These are phyloP conservation scores for Sterrhoptilus dennistouni DNA, from an alignment of 2,113 vertebrate species.

Conservation along the genomic window DNA sequence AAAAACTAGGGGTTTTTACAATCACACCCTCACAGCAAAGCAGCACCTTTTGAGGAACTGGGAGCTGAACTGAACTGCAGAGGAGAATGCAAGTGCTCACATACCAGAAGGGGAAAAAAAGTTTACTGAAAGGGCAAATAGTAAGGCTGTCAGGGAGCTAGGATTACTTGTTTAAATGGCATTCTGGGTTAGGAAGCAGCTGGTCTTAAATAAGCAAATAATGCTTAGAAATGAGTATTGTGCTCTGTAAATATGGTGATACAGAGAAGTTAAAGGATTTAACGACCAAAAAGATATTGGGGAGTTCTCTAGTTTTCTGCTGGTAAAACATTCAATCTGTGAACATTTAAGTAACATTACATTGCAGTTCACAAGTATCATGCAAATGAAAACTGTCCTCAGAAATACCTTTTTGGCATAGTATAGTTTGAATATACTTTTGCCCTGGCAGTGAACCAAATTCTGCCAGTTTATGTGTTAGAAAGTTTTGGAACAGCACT, in stretches of 20 bases:
- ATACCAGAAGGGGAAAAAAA: not conserved
- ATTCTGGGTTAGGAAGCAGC: slow-evolving; percentile 20
- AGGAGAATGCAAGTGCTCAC: slow-evolving; percentile 8
- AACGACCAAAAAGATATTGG: not conserved
- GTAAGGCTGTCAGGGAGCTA: slow-evolving; percentile 17
- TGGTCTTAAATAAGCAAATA: slow-evolving; percentile 30
- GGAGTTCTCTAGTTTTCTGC: not conserved
- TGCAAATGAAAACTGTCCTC: not conserved
- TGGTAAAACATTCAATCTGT: not conserved
- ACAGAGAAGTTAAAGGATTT: not conserved
- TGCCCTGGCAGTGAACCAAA: not conserved
- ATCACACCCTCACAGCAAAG: not conserved
- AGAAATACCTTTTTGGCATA: not conserved
- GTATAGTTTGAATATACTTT: not conserved
- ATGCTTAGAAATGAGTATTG: not conserved
- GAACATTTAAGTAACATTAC: not conserved
- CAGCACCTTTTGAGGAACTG: not conserved
- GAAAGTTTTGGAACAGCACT: not conserved
- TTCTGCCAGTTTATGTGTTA: not conserved
- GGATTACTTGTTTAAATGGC: slow-evolving; percentile 45
- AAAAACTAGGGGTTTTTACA: not conserved
- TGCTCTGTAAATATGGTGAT: not conserved
- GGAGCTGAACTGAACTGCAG: not conserved
- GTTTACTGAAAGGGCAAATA: slow-evolving; percentile 21
- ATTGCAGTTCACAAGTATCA: not conserved